Conservation (phyloP, 2,888 invertebrate genomes). For the Trichacis sp. region DNA sequence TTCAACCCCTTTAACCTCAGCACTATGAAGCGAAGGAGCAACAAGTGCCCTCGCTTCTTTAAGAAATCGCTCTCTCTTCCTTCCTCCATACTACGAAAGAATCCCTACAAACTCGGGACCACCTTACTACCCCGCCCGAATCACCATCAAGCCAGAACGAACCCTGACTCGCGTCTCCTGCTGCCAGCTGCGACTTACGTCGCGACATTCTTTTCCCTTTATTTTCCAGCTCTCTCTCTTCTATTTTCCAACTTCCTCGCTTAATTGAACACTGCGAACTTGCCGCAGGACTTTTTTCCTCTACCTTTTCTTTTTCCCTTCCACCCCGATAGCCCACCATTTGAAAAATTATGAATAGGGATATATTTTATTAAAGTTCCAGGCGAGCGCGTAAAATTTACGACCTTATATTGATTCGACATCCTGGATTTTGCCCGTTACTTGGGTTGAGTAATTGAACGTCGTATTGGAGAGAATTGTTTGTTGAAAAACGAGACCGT, state of each 20-base stretch:
- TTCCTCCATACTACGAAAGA: conserved; percentile 21
- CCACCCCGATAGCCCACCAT: too few species aligned
- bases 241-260: conserved; percentile 30
- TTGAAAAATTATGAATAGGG: background rate
- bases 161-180: conserved; percentile 33
- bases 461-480: background rate
- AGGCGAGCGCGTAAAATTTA: background rate
- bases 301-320: too few species aligned
- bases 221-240: conserved; percentile 13
- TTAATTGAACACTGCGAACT: conserved; percentile 39
- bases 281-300: conserved; percentile 6
- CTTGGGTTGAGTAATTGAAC: background rate
- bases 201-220: conserved; percentile 31
- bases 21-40: conserved; percentile 59
- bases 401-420: background rate
- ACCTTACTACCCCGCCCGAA: conserved; percentile 21
- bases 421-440: background rate
- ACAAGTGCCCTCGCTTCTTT: conserved; percentile 66
- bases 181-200: conserved; percentile 32
- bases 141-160: conserved; percentile 25
- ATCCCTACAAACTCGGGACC: conserved; percentile 25
- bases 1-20: conserved; percentile 43
- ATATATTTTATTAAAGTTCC: background rate
- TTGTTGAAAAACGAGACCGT: background rate
- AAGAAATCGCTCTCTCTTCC: conserved; percentile 53